A percentile compares a stretch with the other conserved stretches of the same genome.
Conservation (phyloP, 2,888 invertebrate species). For the Sacculina carcini region DNA sequence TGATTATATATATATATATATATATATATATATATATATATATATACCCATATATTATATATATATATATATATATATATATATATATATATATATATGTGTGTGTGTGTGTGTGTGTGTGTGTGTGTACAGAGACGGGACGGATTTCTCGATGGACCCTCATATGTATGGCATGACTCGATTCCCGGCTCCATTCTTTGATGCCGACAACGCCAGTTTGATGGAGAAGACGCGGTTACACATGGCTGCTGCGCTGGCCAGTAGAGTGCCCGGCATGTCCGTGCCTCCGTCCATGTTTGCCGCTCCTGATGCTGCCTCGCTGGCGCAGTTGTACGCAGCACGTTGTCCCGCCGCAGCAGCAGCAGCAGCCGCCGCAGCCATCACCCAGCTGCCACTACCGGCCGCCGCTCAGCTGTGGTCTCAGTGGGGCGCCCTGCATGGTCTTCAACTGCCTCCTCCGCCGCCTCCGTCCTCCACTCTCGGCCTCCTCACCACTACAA, state of each 20-base stretch:
- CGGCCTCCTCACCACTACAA: too few relatives aligned
- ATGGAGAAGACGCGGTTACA: conserved; percentile 14
- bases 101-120: too few relatives aligned
- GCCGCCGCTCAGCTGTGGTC: conserved; percentile 25
- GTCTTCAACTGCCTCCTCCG: too few relatives aligned
- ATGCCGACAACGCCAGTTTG: conserved; percentile 9
- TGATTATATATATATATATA: too few relatives aligned
- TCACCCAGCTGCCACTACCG: too few relatives aligned
- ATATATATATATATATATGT: too few relatives aligned
- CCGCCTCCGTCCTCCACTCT: too few relatives aligned
- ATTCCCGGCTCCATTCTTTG: background rate
- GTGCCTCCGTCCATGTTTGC: conserved; percentile 23
- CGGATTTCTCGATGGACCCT: background rate
- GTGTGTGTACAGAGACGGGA: background rate
- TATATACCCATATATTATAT: too few relatives aligned
- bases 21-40: too few relatives aligned
- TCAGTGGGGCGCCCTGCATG: conserved; percentile 19
- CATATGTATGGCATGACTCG: background rate
- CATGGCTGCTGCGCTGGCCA: conserved; percentile 10
- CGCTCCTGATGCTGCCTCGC: conserved; percentile 15
- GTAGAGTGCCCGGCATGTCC: conserved; percentile 22
- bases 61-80: too few relatives aligned
- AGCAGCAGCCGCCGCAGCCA: too few relatives aligned
- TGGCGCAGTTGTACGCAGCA: conserved; percentile 17
- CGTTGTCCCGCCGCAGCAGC: conserved; percentile 15